phyloP scores from a whole-genome alignment of 2,113 vertebrate genomes.

The Atherinomorus stipes region DNA sequence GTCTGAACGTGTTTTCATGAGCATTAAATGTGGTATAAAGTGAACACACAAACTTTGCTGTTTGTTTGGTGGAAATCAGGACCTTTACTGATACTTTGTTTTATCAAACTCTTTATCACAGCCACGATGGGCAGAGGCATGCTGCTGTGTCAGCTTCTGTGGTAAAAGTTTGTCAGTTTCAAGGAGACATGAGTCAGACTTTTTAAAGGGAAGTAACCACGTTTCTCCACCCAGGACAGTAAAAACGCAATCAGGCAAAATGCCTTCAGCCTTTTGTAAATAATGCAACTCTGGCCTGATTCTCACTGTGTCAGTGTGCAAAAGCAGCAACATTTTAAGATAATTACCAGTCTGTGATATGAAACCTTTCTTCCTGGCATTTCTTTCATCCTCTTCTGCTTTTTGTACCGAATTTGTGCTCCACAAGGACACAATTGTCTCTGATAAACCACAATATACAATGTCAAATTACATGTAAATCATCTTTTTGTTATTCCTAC shows the following conservation, averaged over 20 bases:
- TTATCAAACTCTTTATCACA: neutral
- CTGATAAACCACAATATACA: too few species aligned
- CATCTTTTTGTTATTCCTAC: neutral
- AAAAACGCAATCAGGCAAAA: neutral
- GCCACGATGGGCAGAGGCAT: neutral
- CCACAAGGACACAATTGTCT: too few species aligned
- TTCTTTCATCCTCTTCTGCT: too few species aligned
- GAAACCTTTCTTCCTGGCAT: too few species aligned
- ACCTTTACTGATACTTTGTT: neutral
- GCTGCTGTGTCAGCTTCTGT: neutral
- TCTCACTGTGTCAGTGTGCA: neutral
- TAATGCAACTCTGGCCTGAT: neutral
- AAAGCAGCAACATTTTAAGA: too few species aligned
- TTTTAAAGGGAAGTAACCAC: constrained; percentile 5
- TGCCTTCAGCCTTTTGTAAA: neutral
- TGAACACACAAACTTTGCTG: neutral
- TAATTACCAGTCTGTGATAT: too few species aligned
- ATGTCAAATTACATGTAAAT: too few species aligned
- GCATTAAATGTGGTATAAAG: neutral
- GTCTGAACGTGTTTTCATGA: neutral
- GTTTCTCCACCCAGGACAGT: neutral
- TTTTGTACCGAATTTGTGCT: too few species aligned
- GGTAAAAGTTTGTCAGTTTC: neutral
- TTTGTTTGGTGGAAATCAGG: neutral
- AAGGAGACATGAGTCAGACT: constrained; percentile 1